phyloP scores from a whole-genome alignment of 2,888 invertebrate genomes.

The Lissonota sp. region DNA sequence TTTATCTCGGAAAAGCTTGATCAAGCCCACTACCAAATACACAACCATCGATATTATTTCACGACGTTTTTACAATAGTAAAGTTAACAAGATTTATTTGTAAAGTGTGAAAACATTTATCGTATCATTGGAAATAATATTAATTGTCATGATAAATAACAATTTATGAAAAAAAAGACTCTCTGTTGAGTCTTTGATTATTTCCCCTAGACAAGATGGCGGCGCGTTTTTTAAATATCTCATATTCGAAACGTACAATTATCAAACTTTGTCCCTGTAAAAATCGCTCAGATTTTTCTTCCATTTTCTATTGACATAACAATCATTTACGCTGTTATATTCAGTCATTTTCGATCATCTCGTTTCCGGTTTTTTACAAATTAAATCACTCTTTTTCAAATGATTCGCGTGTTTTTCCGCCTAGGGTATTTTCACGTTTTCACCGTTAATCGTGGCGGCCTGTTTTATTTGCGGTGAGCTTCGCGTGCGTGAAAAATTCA shows the following conservation, averaged over 20 bases:
- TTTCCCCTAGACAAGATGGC: constrained; percentile 39
- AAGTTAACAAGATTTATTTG: background rate
- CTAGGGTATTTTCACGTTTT: constrained; percentile 5
- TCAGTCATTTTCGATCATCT: too few relatives aligned
- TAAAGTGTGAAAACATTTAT: constrained; percentile 5
- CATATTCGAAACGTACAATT: background rate
- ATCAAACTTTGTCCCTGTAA: too few relatives aligned
- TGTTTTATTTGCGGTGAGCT: constrained; percentile 54
- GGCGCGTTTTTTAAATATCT: constrained; percentile 13
- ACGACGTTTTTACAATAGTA: background rate
- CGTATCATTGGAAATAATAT: background rate
- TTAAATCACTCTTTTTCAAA: background rate
- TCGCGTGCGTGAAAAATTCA: constrained; percentile 68
- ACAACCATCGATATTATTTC: constrained; percentile 2
- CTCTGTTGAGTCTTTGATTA: constrained; percentile 28
- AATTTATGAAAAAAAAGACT: constrained; percentile 16
- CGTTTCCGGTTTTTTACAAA: too few relatives aligned
- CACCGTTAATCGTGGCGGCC: background rate
- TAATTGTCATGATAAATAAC: constrained; percentile 25
- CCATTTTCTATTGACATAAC: too few relatives aligned
- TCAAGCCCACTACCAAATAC: constrained; percentile 75
- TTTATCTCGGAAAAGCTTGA: constrained; percentile 82
- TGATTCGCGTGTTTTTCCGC: background rate
- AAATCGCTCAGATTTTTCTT: background rate
- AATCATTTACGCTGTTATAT: too few relatives aligned